Conservation (phyloP, 1,140 invertebrate species). For the Pachyrhynchus sulphureomaculatus region DNA sequence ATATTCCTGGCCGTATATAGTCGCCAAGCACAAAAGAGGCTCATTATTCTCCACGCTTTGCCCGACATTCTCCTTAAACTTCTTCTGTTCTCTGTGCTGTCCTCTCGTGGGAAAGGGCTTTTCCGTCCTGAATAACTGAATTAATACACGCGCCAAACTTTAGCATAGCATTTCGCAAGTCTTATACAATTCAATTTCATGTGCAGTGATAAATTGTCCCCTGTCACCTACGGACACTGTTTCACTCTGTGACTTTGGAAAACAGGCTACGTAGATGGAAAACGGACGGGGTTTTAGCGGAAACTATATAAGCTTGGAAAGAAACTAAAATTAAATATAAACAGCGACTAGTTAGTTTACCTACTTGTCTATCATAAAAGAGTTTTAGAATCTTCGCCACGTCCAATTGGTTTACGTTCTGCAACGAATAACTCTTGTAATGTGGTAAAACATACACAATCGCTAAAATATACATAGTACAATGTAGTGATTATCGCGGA, state of each 20-base stretch:
- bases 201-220: slow-evolving; percentile 27
- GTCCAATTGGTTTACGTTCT: too few species aligned
- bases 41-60: neutral
- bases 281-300: slow-evolving; percentile 4
- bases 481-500: too few species aligned
- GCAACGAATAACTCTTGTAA: too few species aligned
- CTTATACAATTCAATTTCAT: slow-evolving; percentile 29
- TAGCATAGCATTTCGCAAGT: slow-evolving; percentile 24
- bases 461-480: too few species aligned
- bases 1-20: too few species aligned
- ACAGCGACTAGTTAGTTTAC: too few species aligned
- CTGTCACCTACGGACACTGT: slow-evolving; percentile 26
- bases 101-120: neutral
- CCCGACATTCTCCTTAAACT: neutral
- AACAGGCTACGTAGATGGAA: too few species aligned
- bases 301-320: neutral
- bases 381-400: too few species aligned
- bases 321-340: neutral
- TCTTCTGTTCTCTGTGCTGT: neutral
- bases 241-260: slow-evolving; percentile 6
- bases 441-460: too few species aligned
- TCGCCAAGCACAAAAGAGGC: neutral
- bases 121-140: slow-evolving; percentile 25
- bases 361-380: too few species aligned
- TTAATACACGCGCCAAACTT: slow-evolving; percentile 30